Conservation (phyloP, 2,888 invertebrate genomes). For the Plebejus melissa region DNA sequence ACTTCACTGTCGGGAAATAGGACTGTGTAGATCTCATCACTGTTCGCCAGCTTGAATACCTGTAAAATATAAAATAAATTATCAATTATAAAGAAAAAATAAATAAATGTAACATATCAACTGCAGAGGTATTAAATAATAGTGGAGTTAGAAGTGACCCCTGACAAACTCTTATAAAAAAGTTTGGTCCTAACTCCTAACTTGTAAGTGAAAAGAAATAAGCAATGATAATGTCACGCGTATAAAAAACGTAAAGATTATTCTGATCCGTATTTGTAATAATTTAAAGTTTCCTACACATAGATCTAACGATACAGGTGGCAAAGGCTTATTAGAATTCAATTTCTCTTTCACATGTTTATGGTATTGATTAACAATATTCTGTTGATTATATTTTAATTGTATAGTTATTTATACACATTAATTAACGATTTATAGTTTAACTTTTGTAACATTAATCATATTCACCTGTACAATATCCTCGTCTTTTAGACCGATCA, state of each 20-base stretch:
- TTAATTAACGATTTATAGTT: no score
- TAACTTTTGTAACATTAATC: neutral
- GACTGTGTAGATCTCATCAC: constrained; percentile 57
- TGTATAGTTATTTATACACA: no score
- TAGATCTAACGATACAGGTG: neutral
- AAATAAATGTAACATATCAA: neutral
- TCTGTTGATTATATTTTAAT: no score
- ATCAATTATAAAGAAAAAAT: neutral
- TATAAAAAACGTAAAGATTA: no score
- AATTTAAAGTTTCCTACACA: no score
- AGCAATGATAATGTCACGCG: no score
- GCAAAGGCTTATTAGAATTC: neutral
- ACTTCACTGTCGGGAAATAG: constrained; percentile 65
- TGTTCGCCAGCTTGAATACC: constrained; percentile 54
- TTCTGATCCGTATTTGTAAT: no score
- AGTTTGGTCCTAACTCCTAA: no score
- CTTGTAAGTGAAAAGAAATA: no score
- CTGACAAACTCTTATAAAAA: neutral
- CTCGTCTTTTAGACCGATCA: constrained; percentile 60
- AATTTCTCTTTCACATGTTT: no score
- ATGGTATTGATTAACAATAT: no score
- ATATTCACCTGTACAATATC: constrained; percentile 56
- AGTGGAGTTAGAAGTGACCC: neutral
- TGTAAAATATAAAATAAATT: neutral
- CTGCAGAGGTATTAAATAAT: neutral